Evolutionary conservation across 2,888 invertebrate genomes (phyloP), one percentile per base, ranked within the genome.

Genomic region (Molanna angustata): DNA sequence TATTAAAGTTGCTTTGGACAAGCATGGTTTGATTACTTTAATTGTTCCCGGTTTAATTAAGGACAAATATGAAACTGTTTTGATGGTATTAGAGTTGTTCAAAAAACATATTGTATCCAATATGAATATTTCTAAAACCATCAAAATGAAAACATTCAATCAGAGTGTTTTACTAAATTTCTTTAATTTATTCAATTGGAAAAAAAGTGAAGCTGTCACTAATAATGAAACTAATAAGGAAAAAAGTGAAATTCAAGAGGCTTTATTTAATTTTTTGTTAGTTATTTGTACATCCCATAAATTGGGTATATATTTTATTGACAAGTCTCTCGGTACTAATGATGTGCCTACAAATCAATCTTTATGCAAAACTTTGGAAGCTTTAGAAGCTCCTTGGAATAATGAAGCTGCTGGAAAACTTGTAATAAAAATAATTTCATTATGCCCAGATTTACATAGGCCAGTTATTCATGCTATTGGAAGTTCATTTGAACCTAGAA

Each of bases 241-340:
- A 6, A 67, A 68, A 1, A 63, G 66, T 6, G 72, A 72, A 54
- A 84, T 88, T 4, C 74, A 75, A 37, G 71, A 74, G 9, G 70
- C 80, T 6, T 72, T 85, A 0, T 85, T 89, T 61, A 78, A 84
- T 20, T 84, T 93, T 57, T 72, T 93, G n/a, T 58, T 84, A n/a
- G 75, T 81, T 42, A 68, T 94, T 1, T 83, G 90, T 57, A 88
- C 90, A 1, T 89, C 88, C 0, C 80, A 84, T 60, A 88, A 85
- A 66, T 67, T 82, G 63, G 93, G 93, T 4, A 79, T 94, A 9
- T 83, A 86, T 61, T 93, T 92, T 64, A 76, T 80, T 60, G 88
- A 90, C 62, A 80, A 78, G 60, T 72, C 77, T 2, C 67, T 85
- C 20, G 87, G 86, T 21, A 75, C 80, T 33, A 71, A 78, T n/a